These are phyloP conservation scores for Falco cherrug DNA, from an alignment of 2,797 vertebrate species.

Conservation along the genomic window DNA sequence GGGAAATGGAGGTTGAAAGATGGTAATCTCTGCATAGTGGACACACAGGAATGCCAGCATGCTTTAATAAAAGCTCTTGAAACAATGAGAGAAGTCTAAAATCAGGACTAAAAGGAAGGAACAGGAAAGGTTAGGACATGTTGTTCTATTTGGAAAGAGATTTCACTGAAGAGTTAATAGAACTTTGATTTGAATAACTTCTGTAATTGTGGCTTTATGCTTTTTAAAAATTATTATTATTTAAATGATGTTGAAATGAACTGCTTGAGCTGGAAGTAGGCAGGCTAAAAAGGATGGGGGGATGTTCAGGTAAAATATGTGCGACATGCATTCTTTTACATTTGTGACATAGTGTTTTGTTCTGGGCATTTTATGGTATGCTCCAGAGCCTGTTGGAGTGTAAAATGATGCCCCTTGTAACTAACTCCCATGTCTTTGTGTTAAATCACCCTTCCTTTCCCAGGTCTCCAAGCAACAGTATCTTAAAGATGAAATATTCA, in stretches of 20 bases:
- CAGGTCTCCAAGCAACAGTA: slow-evolving; percentile 80
- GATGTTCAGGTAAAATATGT: not conserved
- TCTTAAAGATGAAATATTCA: slow-evolving; percentile 82
- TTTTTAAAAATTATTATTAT: not conserved
- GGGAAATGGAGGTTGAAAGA: not conserved
- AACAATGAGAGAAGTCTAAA: not conserved
- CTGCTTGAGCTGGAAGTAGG: not conserved
- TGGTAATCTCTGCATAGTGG: not conserved
- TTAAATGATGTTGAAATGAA: not conserved
- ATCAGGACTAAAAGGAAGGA: not conserved
- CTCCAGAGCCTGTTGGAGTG: slow-evolving; percentile 48
- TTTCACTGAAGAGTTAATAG: not conserved
- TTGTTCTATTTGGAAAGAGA: not conserved
- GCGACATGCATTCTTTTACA: not conserved
- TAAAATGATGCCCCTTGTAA: slow-evolving; percentile 53
- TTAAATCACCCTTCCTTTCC: slow-evolving; percentile 69
- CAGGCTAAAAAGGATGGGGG: not conserved
- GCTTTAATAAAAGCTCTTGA: not conserved
- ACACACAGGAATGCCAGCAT: not conserved
- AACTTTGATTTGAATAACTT: not conserved
- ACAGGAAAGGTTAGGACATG: not conserved
- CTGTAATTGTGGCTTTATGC: not conserved
- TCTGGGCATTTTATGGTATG: slow-evolving; percentile 35
- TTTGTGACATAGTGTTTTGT: slow-evolving; percentile 29
- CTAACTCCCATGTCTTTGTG: slow-evolving; percentile 57